Percentiles rank a stretch among this genome's conserved stretches.
Conservation (phyloP, 2,113 vertebrate species). For the Picathartes gymnocephalus region DNA sequence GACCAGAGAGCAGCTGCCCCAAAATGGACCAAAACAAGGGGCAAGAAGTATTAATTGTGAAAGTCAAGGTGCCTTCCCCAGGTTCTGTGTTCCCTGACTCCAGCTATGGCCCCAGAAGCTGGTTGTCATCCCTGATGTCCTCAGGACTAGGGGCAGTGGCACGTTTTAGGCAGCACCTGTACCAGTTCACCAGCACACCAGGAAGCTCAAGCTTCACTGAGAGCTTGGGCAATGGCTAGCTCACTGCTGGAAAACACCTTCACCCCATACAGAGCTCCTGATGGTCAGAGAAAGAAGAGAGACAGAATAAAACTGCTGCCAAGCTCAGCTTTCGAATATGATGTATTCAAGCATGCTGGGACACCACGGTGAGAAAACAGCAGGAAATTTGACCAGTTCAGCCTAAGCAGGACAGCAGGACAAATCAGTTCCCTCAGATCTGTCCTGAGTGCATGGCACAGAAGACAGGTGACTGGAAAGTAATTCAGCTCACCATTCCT, state of each 20-base stretch:
- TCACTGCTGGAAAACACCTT: not conserved
- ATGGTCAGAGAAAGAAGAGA: not conserved
- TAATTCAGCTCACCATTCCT: not conserved
- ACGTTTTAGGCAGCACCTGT: fast-evolving
- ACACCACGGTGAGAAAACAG: fast-evolving
- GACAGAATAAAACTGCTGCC: not conserved
- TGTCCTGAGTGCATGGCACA: not conserved
- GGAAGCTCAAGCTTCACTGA: fast-evolving
- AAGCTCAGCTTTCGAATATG: not conserved
- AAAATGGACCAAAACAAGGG: not conserved
- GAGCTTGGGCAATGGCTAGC: not conserved
- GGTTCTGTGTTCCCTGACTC: fast-evolving
- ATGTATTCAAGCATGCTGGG: not conserved
- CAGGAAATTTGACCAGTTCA: not conserved
- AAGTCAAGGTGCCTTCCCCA: not conserved
- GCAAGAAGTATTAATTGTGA: not conserved
- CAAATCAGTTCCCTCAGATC: not conserved
- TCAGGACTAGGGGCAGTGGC: not conserved
- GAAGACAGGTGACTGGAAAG: fast-evolving
- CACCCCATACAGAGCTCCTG: not conserved
- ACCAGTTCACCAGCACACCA: fast-evolving
- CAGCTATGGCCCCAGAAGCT: not conserved
- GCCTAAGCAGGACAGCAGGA: not conserved
- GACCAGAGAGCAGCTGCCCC: not conserved
- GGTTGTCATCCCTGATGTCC: not conserved